Evolutionary conservation across 2,888 invertebrate species (phyloP).

Genomic region (Tinea trinotella): DNA sequence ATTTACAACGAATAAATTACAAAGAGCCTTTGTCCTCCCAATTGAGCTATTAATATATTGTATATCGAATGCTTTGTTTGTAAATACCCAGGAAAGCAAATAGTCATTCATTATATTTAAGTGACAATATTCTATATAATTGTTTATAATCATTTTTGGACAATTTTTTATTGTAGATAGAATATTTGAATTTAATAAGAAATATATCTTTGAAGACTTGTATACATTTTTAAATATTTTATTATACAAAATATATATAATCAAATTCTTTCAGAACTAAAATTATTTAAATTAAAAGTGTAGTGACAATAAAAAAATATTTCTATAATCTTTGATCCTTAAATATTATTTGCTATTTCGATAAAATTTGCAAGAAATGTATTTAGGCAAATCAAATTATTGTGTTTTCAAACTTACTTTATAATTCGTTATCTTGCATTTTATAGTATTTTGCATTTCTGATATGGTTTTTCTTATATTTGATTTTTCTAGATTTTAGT

Average conservation of each 20-base stretch:
- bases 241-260: not conserved
- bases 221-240: not conserved
- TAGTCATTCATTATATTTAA: not conserved
- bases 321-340: not conserved
- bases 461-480: not conserved
- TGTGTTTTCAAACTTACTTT: not conserved
- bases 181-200: not conserved
- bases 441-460: slow-evolving; percentile 15
- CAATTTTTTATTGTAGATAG: slow-evolving; percentile 5
- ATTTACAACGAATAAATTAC: slow-evolving; percentile 17
- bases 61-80: not conserved
- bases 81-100: not conserved
- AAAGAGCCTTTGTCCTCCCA: not conserved
- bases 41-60: not conserved
- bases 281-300: not conserved
- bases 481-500: not conserved
- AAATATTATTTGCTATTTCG: not conserved
- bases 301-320: not conserved
- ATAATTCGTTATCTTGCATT: not conserved
- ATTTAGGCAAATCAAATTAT: not conserved
- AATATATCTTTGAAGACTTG: slow-evolving; percentile 4
- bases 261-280: too few species aligned
- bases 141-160: not conserved
- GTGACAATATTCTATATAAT: not conserved
- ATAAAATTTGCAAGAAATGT: not conserved